phyloP scores from a whole-genome alignment of 2,797 vertebrate species.

The Danio choprae region DNA sequence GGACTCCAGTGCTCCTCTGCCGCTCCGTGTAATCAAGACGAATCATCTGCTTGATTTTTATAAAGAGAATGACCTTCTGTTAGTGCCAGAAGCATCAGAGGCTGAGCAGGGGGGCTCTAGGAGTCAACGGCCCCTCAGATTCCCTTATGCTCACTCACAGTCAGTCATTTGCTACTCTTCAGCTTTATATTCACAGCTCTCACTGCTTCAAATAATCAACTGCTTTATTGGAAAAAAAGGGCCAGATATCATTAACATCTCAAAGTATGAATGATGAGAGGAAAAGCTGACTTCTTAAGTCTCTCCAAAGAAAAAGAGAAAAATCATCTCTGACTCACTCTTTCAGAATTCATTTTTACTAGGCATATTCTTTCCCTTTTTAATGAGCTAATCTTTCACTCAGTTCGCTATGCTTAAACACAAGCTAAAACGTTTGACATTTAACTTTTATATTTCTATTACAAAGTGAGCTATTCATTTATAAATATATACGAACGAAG shows the following conservation, averaged over 20 bases:
- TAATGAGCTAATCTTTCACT: background rate
- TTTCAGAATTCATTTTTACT: background rate
- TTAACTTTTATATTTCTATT: no score
- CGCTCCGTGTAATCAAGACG: slow-evolving; percentile 56
- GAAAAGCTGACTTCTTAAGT: background rate
- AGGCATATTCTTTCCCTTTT: background rate
- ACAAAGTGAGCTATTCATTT: no score
- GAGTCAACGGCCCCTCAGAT: slow-evolving; percentile 29
- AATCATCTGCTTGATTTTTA: slow-evolving; percentile 60
- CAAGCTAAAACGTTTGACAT: background rate
- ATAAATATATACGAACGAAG: no score
- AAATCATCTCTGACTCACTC: background rate
- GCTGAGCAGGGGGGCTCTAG: slow-evolving; percentile 27
- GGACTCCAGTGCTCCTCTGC: slow-evolving; percentile 41
- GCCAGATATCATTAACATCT: background rate
- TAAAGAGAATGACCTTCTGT: slow-evolving; percentile 54
- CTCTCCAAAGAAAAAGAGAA: background rate
- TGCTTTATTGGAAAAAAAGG: background rate
- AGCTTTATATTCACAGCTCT: slow-evolving; percentile 10
- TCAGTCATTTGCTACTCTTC: background rate
- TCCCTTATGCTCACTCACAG: slow-evolving; percentile 16
- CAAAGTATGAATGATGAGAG: background rate
- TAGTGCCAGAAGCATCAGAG: slow-evolving; percentile 21
- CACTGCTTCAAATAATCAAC: background rate
- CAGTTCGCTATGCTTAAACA: background rate